Evolutionary conservation across 2,888 invertebrate species (phyloP).

Genomic region (Ptychoptera contaminata): DNA sequence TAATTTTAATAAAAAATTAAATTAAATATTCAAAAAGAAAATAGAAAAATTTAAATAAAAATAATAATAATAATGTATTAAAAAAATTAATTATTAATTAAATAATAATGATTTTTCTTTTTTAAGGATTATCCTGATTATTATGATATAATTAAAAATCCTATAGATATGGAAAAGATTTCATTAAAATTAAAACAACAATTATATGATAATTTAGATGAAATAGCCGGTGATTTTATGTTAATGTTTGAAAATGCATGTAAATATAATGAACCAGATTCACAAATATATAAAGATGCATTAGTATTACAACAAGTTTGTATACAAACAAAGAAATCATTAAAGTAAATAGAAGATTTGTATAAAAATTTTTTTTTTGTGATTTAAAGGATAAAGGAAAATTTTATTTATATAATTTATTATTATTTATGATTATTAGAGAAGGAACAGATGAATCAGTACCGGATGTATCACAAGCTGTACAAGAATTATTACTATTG

Average conservation of each 20-base stretch:
- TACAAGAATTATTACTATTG: constrained; percentile 79
- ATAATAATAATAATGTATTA: constrained; percentile 3
- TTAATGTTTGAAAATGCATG: constrained; percentile 94
- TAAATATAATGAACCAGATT: constrained; percentile 94
- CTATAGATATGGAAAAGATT: constrained; percentile 92
- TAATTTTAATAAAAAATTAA: too few relatives aligned
- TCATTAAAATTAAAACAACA: constrained; percentile 67
- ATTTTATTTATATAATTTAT: background rate
- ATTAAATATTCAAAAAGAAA: background rate
- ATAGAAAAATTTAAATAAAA: background rate
- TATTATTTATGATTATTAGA: constrained; percentile 17
- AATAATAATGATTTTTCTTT: constrained; percentile 5
- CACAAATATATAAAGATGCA: constrained; percentile 94
- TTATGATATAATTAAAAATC: constrained; percentile 90
- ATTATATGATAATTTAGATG: constrained; percentile 67
- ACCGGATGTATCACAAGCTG: constrained; percentile 76
- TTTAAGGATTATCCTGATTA: constrained; percentile 85
- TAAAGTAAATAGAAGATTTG: constrained; percentile 42
- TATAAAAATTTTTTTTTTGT: constrained; percentile 1
- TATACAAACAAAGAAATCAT: constrained; percentile 76
- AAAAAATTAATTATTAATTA: constrained; percentile 1
- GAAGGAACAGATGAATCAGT: constrained; percentile 64
- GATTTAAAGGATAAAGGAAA: too few relatives aligned
- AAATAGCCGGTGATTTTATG: constrained; percentile 74
- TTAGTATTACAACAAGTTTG: constrained; percentile 81